Percentiles rank a stretch among this genome's conserved stretches.
Conservation (phyloP, 2,888 invertebrate species). For the Drosophila anomelani region DNA sequence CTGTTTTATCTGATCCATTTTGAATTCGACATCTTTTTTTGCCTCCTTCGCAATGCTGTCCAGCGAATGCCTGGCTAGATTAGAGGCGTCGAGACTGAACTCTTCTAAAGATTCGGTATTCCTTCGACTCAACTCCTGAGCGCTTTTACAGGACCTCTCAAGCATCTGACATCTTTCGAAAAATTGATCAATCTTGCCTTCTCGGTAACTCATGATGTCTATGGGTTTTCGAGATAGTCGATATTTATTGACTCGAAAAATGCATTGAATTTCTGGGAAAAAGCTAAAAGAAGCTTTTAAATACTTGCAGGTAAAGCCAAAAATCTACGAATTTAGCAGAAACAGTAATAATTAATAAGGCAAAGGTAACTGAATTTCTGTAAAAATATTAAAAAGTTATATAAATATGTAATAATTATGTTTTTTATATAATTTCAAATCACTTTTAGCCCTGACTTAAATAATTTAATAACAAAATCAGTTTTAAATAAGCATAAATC, state of each 20-base stretch:
- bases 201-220: neutral
- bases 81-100: neutral
- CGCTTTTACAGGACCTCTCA: neutral
- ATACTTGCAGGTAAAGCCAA: conserved; percentile 2
- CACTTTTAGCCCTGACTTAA: too few species aligned
- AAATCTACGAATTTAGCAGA: neutral
- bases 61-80: neutral
- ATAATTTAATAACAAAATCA: too few species aligned
- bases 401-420: too few species aligned
- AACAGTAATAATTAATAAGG: neutral
- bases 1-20: neutral
- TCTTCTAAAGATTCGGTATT: neutral
- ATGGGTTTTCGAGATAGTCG: neutral
- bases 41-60: neutral
- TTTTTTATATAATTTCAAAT: too few species aligned
- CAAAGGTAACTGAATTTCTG: too few species aligned
- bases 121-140: neutral
- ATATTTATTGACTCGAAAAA: neutral
- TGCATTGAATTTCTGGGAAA: neutral
- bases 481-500: too few species aligned
- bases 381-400: too few species aligned
- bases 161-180: neutral
- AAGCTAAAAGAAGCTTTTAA: neutral
- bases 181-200: neutral
- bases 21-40: neutral